Evolutionary conservation across 2,113 vertebrate species (phyloP).

Genomic region (cat (Felis catus)): F.catus_Fca126_mat1.0 CM031420.1:61330501-61331000

Average conservation of each 20-base stretch:
- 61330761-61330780: constrained; percentile 79
- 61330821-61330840: constrained; percentile 85
- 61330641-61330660: constrained; percentile 19
- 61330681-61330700: constrained; percentile 70
- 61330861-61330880: constrained; percentile 84
- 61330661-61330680: background rate
- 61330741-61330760: constrained; percentile 79
- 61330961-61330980: constrained; percentile 82
- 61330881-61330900: constrained; percentile 80
- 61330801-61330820: constrained; percentile 83
- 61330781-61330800: constrained; percentile 82
- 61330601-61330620: constrained; percentile 32
- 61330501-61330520: constrained; percentile 38
- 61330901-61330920: constrained; percentile 80
- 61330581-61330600: constrained; percentile 26
- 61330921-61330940: constrained; percentile 78
- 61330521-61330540: constrained; percentile 14
- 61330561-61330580: constrained; percentile 13
- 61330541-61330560: constrained; percentile 30
- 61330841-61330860: constrained; percentile 85
- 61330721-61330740: constrained; percentile 69
- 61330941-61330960: constrained; percentile 81
- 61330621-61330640: constrained; percentile 23
- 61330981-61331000: constrained; percentile 80
- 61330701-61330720: constrained; percentile 74